Base-by-base conservation (phyloP, 1,140 invertebrate species). In the Nebria ingens region DNA sequence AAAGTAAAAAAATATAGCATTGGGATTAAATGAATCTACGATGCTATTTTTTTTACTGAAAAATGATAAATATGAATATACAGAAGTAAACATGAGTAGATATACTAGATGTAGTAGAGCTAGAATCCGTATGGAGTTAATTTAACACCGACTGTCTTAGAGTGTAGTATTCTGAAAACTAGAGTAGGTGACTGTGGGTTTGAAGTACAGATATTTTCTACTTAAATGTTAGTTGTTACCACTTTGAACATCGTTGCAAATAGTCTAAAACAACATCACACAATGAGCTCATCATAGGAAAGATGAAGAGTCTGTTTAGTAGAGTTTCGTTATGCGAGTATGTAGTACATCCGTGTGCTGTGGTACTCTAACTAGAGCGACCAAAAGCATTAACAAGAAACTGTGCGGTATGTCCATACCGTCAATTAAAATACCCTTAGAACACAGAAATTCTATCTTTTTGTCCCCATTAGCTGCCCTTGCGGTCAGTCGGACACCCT, bases 401-500 rank as follows among this genome's bases (percentile, higher is more conserved):
- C 40, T 45, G 40, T 45, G 40, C 40, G 40, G 40, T 45, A 17
- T 45, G 40, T 45, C 40, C 40, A 45, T 45, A 45, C 40, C 40
- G 40, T 45, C 40, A 45, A 45, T 45, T 45, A 45, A 45, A 45
- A 45, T 45, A 45, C 40, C 9, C 40, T 45, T 45, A 45, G 40
- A 45, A 45, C 40, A 45, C 17, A 17, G 40, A 45, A 45, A 45
- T 45, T 45, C 40, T 45, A 45, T 45, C 40, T 45, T 45, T 45
- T 17, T 17, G 17, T 3, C 15, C 40, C 40, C 40, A 45, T 45
- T 45, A 45, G 40, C 17, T 45, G 40, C 40, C 40, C 15, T 45
- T 45, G 40, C 17, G 40, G 40, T 45, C 40, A 45, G 40, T 17
- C 40, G 40, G 40, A 4, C 15, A 17, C 6, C 17, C 40, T 45